phyloP scores from a whole-genome alignment of 2,888 invertebrate genomes.

The Cryptocheilus praepositus region DNA sequence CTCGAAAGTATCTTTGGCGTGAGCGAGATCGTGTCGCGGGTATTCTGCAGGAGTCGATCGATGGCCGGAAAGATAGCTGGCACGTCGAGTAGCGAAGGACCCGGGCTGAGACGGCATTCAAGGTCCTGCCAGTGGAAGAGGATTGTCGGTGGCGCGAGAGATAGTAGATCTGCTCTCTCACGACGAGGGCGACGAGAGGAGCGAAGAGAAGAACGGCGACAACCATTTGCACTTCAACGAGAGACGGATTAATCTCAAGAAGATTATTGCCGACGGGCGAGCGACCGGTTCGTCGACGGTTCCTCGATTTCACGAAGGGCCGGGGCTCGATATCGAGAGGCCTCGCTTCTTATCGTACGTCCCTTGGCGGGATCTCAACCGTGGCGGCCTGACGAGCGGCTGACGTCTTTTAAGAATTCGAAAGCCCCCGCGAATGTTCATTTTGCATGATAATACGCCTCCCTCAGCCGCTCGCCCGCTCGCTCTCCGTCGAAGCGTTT shows the following conservation, averaged over 20 bases:
- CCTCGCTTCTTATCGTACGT: no score
- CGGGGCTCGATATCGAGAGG: no score
- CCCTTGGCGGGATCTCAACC: no score
- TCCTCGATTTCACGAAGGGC: no score
- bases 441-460: no score
- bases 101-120: conserved; percentile 1
- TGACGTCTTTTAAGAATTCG: no score
- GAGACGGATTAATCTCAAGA: conserved; percentile 55
- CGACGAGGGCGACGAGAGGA: background rate
- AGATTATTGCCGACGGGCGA: conserved; percentile 40
- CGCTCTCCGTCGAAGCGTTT: no score
- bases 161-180: conserved; percentile 1
- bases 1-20: no score
- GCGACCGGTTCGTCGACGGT: conserved; percentile 43
- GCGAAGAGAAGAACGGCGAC: background rate
- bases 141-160: background rate
- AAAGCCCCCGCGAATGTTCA: no score
- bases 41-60: conserved; percentile 12
- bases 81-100: background rate
- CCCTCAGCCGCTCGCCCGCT: no score
- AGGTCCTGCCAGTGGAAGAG: conserved; percentile 2
- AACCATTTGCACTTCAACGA: conserved; percentile 55
- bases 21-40: background rate
- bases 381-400: no score
- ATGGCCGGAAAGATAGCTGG: conserved; percentile 3